A percentile compares a stretch with the other conserved stretches of the same genome.
These are phyloP conservation scores for Cercopithecus mona DNA, from an alignment of 2,113 vertebrate genomes.

Conservation along the genomic window DNA sequence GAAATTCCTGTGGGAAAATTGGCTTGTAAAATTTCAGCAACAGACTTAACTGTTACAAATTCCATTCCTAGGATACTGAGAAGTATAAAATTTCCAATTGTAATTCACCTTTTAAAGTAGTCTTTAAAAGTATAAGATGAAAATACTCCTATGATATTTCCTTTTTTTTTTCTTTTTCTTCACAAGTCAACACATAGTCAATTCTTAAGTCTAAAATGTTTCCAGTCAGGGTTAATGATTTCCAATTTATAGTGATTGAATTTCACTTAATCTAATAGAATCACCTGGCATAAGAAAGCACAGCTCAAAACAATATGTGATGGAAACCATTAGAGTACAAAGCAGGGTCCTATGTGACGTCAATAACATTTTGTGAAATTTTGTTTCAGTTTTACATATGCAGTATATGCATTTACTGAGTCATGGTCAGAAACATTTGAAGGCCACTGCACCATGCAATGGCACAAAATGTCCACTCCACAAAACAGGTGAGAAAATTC, in stretches of 20 bases:
- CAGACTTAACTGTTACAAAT: neutral
- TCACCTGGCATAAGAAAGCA: neutral
- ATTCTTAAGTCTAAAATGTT: neutral
- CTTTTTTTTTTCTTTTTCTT: constrained; percentile 16
- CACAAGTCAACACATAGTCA: neutral
- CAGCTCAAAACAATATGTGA: neutral
- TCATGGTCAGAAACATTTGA: neutral
- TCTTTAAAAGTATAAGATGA: constrained; percentile 28
- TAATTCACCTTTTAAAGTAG: constrained; percentile 31
- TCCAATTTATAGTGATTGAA: neutral
- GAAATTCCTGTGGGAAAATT: neutral
- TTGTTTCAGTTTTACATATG: neutral
- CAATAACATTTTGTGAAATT: neutral
- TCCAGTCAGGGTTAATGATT: constrained; percentile 17
- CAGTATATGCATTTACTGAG: neutral
- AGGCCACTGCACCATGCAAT: neutral
- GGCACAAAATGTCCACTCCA: neutral
- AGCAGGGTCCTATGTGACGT: neutral
- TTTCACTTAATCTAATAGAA: neutral
- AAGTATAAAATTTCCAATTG: neutral
- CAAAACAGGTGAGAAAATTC: neutral
- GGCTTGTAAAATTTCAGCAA: neutral
- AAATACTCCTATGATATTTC: neutral
- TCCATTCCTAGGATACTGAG: neutral
- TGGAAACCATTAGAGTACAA: neutral